phyloP scores from a whole-genome alignment of 2,888 invertebrate genomes.

The Chloroclystis v-ata region DNA sequence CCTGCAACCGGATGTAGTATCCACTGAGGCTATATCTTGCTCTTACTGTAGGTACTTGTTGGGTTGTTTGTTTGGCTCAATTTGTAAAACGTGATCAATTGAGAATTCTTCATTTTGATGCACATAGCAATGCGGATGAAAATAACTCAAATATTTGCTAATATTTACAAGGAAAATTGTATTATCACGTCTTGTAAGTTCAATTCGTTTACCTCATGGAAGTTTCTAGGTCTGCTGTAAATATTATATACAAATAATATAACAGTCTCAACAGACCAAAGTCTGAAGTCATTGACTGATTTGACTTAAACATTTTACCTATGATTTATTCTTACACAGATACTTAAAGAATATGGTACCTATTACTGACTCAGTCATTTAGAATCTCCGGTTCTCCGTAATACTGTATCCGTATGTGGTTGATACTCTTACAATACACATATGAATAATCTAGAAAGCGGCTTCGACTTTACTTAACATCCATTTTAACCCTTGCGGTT shows the following conservation, averaged over 20 bases:
- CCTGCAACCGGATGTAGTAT: conserved; percentile 36
- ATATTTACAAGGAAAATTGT: neutral
- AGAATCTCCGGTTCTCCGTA: conserved; percentile 13
- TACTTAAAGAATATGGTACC: neutral
- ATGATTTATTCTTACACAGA: neutral
- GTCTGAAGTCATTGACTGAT: neutral
- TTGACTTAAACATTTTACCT: no score
- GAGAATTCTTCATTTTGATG: no score
- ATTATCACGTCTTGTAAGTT: conserved; percentile 2
- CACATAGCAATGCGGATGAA: no score
- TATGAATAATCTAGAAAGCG: conserved; percentile 17
- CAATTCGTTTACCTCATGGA: neutral
- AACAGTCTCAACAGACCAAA: neutral
- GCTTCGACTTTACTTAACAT: conserved; percentile 21
- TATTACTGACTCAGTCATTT: conserved; percentile 13
- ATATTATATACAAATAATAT: neutral
- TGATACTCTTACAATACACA: conserved; percentile 1
- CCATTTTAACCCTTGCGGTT: conserved; percentile 25
- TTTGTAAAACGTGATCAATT: no score
- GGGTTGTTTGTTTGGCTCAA: no score
- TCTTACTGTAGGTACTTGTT: conserved; percentile 24
- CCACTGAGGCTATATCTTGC: conserved; percentile 29
- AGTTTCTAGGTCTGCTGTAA: neutral
- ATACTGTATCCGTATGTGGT: conserved; percentile 8
- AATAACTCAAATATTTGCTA: no score